phyloP scores from a whole-genome alignment of 2,113 vertebrate species.

The Corythornis madagascariensis region DNA sequence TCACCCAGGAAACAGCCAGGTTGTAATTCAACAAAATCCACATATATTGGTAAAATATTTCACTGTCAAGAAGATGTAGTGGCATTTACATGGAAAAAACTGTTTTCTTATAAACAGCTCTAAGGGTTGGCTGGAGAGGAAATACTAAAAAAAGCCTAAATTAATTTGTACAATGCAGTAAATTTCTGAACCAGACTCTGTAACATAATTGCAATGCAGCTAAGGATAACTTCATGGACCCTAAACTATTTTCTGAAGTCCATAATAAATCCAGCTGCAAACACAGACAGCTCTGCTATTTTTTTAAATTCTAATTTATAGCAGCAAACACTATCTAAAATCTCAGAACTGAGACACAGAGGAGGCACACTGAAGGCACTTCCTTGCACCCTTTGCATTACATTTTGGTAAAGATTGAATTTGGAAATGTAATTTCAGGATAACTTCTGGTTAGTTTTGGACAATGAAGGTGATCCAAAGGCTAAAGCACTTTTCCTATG shows the following conservation, averaged over 20 bases:
- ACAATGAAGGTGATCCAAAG: too few species aligned
- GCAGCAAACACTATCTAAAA: neutral
- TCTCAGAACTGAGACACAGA: accelerated
- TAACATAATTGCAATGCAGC: neutral
- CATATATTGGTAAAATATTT: neutral
- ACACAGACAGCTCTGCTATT: neutral
- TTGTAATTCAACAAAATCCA: neutral
- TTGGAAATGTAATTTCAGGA: neutral
- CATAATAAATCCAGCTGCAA: neutral
- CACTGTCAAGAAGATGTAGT: neutral
- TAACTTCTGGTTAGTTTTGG: neutral
- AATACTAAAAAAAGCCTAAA: neutral
- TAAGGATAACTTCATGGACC: neutral
- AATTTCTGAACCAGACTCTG: neutral
- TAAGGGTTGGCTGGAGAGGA: neutral
- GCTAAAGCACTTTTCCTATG: too few species aligned
- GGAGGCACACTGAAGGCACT: accelerated
- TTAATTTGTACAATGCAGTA: neutral
- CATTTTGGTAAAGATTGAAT: neutral
- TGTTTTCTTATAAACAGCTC: neutral
- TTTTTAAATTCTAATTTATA: neutral
- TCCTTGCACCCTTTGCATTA: accelerated
- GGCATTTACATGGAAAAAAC: neutral
- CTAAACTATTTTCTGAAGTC: neutral
- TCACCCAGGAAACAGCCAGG: neutral